Base-by-base conservation (phyloP, 2,113 vertebrate species). In the Ceyx melanurus region DNA sequence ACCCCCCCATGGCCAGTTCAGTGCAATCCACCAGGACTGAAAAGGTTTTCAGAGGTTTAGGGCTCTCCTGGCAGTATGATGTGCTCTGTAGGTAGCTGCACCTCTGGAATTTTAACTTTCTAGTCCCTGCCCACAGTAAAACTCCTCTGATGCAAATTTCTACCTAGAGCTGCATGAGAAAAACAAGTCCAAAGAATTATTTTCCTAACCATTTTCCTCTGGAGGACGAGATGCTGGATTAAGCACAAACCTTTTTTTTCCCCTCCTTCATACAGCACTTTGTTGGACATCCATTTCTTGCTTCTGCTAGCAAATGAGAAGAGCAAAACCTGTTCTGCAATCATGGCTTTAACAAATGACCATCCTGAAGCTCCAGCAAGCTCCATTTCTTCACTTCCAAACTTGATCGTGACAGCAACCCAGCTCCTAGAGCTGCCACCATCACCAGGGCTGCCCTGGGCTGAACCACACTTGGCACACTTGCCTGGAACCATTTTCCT, bases 71-170 rank as follows among this genome's bases (percentile, higher is more conserved):
- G 25, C 54, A 82, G 29, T 28, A 46, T 28, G 37, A 29, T 4
- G n/a, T 4, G 5, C 53, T 62, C 57, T 22, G 26, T 25, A 33
- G 25, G 16, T 26, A 74, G 70, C 42, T 94, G 46, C 57, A 83
- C 77, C 33, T 84, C 71, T 54, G 28, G 51, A 75, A 33, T 61
- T 81, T 62, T 22, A 57, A 61, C 43, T 65, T 78, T 77, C 86
- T 78, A 64, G 33, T 75, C 33, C 23, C 58, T 53, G 48, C 72
- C 45, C 48, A 84, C 43, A 72, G 45, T n/a, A 73, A 79, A 74
- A 85, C 42, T n/a, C 68, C 45, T 64, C 78, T 35, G 20, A 88
- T 91, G 74, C 46, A 90, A 91, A 60, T 83, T 89, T 90, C 82
- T 51, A 82, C 40, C 65, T 23, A 21, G 29, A 82, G 72, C 13